Base-by-base conservation (phyloP, 2,888 invertebrate genomes). In the Plebejus argus region DNA sequence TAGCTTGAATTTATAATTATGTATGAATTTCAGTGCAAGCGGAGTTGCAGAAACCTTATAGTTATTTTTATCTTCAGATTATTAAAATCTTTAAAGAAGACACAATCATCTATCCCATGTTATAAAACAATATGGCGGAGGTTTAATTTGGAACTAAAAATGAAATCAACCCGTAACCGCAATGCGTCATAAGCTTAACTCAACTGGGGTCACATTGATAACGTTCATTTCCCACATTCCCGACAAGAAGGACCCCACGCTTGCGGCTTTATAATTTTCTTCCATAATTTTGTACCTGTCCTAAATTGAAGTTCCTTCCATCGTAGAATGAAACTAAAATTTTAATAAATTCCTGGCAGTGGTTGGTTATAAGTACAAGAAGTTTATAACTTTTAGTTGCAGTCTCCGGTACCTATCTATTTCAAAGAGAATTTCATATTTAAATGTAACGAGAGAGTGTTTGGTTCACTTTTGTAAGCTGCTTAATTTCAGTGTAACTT, bases 111-210 rank as follows among this genome's bases (percentile, higher is more conserved):
- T 58, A 20, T 58, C 8, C 20, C 23, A 10, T 61, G 20, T 10
- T n/a, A n/a, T 10, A 39, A 39, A 39, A 71, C 10, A 71, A 45
- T 49, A 23, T 75, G 20, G 12, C 76, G 45, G 66, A 56, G 49
- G 76, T 70, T 70, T 15, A 76, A 71, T 78, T 45, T 79, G 33
- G 28, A 78, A 80, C 79, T 79, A 71, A 39, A 71, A 39, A 39
- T 39, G 1, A 71, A 39, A 39, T 74, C 58, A 79, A 77, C 76
- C 66, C 75, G 66, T 79, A 81, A 81, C 82, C 82, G 82, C 82
- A 82, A 81, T 82, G 82, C 82, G 82, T 82, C 82, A 82, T 82
- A 80, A 39, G 71, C 39, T 18, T 71, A 39, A 71, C 70, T 70
- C 18, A 35, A 18, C 39, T 71, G 8, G 71, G 71, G 39, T 74